Evolutionary conservation across 2,797 vertebrate species (phyloP).

Genomic region (Crocodylus rhombifer): DNA sequence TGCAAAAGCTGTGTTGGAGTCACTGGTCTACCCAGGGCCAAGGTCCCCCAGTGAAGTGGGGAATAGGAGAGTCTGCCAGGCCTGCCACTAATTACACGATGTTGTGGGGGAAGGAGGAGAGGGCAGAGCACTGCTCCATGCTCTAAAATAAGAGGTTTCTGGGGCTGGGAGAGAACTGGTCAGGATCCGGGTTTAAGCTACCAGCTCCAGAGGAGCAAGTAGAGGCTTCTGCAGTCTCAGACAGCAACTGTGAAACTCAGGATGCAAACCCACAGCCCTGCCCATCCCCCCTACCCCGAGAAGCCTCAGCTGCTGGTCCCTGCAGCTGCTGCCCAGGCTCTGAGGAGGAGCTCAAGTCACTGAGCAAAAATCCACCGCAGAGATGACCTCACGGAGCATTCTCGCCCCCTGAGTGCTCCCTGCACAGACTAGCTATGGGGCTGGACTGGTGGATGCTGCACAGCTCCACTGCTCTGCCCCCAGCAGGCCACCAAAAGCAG

Average conservation of each 20-base stretch:
- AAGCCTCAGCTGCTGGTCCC: slow-evolving; percentile 50
- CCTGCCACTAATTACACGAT: background rate
- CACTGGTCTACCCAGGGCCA: background rate
- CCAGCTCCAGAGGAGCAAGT: background rate
- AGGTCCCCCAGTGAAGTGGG: background rate
- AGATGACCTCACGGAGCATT: background rate
- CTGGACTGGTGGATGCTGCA: background rate
- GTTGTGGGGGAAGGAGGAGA: too few species aligned
- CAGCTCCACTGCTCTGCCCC: background rate
- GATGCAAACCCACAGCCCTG: background rate
- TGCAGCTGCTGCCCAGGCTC: slow-evolving; percentile 42
- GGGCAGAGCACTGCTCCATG: background rate
- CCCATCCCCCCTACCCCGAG: background rate
- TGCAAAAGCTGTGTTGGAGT: background rate
- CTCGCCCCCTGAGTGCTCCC: background rate
- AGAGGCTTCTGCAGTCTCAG: slow-evolving; percentile 6
- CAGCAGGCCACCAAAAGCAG: background rate
- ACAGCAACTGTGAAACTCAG: slow-evolving; percentile 40
- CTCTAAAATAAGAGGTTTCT: background rate
- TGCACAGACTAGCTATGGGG: background rate
- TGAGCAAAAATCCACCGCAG: background rate
- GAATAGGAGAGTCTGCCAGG: background rate
- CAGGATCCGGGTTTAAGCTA: background rate
- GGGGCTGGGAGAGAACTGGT: background rate
- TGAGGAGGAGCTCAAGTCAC: slow-evolving; percentile 10